Evolutionary conservation across 2,888 invertebrate genomes (phyloP), one percentile per base, ranked within the genome.

Genomic region (Heliconius erato): DNA sequence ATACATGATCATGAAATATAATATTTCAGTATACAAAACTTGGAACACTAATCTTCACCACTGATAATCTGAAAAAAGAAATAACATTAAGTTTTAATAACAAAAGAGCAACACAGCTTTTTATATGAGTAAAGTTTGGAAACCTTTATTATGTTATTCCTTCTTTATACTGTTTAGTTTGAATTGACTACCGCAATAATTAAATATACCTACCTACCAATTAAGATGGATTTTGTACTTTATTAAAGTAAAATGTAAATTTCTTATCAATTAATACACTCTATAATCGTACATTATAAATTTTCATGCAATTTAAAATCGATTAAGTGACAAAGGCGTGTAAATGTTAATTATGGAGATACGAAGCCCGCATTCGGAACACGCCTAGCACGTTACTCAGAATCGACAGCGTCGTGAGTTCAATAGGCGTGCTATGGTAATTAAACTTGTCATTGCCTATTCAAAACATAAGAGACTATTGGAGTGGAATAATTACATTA

Each of bases 41-140:
- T 78, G 44, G 59, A 82, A 80, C 67, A 84, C 83, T 84, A 79
- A 80, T 84, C 85, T 76, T 81, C 85, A 59, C 63, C 40, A 72
- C 59, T 71, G 81, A 81, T 79, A 83, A 88, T 84, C 89, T 88
- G 87, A 65, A 87, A 88, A 74, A n/a, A 67, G 14, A 67, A 59
- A 32, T 3, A 35, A 32, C 1, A 26, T 26, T 6, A 40, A 40
- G 12, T 26, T 7, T 16, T 28, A 32, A 28, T 26, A 23, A 54
- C 54, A 23, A 54, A 54, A 54, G 7, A 54, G 54, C 54, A 35
- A 35, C 7, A 54, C 28, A 28, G 28, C 49, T 14, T 49, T 49
- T 49, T 49, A 14, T 19, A 54, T 19, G 2, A 19, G 19, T 54
- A 54, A 54, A 54, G 19, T 54, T 54, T 54, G 54, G 19, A 54